Base-by-base conservation (phyloP, 1,140 invertebrate species). In the Prorops nasuta region DNA sequence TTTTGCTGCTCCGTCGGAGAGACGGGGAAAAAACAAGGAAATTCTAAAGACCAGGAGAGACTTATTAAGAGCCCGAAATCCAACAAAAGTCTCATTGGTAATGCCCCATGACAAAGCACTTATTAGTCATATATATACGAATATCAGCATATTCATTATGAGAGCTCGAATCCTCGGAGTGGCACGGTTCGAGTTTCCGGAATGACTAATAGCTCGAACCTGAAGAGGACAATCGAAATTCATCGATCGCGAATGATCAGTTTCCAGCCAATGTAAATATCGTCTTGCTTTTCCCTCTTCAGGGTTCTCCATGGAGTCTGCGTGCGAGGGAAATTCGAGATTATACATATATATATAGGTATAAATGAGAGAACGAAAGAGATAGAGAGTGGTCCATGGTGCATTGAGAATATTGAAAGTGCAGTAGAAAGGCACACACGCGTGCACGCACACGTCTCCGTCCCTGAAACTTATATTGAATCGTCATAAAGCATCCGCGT, bases 401-500 rank as follows among this genome's bases (percentile, higher is more conserved):
- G n/a, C n/a, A n/a, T n/a, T n/a, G n/a, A n/a, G n/a, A n/a, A n/a
- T 60, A 69, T 74, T 67, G 58, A 67, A 49, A 71, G 55, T 74
- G 71, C 71, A 75, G 64, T 64, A 63, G 57, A 60, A 64, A 64
- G 61, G 58, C 48, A 47, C 20, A 22, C 51, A 56, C 52, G 52
- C 57, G 4, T 4, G 7, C 34, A 35, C 34, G 7, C 4, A 35
- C 34, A 35, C 34, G 14, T n/a, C 9, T 15, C 3, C 15, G 34
- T 35, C 6, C 34, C 6, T n/a, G n/a, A 28, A 6, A 28, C 44
- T 46, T 37, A 71, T 75, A 78, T 78, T 75, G 73, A 78, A 76
- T 77, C 68, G 66, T 78, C 73, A 77, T 78, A 74, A 69, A 75
- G 67, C 72, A 69, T 65, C 70, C 61, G 71, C 73, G 68, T 72